A percentile compares a stretch with the other conserved stretches of the same genome.
phyloP scores from a whole-genome alignment of 1,140 invertebrate genomes.

The Ceratina calcarata region DNA sequence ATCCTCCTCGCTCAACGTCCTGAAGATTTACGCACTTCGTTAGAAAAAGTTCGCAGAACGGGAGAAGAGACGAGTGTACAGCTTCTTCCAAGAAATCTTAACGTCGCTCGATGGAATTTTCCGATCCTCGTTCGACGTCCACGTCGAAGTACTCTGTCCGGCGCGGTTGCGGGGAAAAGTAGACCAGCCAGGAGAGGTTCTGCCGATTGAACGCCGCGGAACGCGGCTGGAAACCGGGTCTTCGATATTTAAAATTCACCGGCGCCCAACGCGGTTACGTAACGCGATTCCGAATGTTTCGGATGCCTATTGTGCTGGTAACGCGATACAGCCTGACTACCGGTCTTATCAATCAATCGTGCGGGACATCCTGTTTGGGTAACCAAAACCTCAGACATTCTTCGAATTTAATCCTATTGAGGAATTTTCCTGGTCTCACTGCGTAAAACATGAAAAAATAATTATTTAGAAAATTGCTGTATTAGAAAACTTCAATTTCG shows the following conservation, averaged over 20 bases:
- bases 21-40: too few species aligned
- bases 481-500: too few species aligned
- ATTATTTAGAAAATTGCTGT: too few species aligned
- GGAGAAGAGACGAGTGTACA: neutral
- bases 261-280: slow-evolving; percentile 7
- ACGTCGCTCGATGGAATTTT: slow-evolving; percentile 5
- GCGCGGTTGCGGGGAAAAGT: neutral
- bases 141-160: too few species aligned
- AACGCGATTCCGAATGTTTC: slow-evolving; percentile 37
- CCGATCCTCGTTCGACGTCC: neutral
- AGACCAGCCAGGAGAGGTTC: neutral
- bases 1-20: too few species aligned
- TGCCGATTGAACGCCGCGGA: neutral
- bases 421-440: too few species aligned
- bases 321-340: neutral
- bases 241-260: slow-evolving; percentile 34
- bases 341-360: neutral
- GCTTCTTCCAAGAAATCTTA: neutral
- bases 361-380: neutral
- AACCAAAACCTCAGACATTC: neutral
- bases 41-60: neutral
- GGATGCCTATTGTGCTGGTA: slow-evolving; percentile 41
- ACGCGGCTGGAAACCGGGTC: slow-evolving; percentile 26
- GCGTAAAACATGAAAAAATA: too few species aligned
- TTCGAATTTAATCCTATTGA: too few species aligned